Base-by-base conservation (phyloP, 2,888 invertebrate species). In the Drosophila crucigera region DNA sequence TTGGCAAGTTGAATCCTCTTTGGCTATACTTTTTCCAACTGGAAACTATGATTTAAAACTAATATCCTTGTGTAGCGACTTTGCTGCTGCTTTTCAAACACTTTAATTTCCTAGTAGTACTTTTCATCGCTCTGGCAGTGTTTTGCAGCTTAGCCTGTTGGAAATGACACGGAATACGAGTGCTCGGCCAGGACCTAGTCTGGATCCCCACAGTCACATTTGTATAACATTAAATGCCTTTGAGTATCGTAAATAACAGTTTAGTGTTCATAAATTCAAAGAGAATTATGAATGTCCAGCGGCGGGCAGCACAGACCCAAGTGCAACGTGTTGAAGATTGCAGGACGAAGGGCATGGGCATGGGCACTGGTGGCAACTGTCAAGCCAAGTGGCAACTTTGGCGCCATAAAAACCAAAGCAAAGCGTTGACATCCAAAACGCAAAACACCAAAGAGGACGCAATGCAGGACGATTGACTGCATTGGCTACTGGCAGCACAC, bases 211-310 rank as follows among this genome's bases (percentile, higher is more conserved):
- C 77, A 80, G 89, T 82, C 83, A 80, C 82, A 89, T 86, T 89
- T 87, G 81, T 84, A 80, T 80, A 82, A 79, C 85, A 84, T 86
- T 83, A 89, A 91, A 91, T 90, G 91, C 91, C 89, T 84, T 82
- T 82, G 89, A 86, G 90, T 89, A 89, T 91, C 91, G 90, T 91
- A 91, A 91, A 91, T 91, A 91, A 90, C 91, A 87, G 91, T 91
- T 90, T 90, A 91, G 91, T 90, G 91, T 90, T 86, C 90, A 91
- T 91, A 91, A 91, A 91, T 91, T 91, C 90, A 91, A 76, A 83
- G 87, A 90, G 91, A 91, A 90, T 91, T 91, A 91, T 91, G 91
- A 91, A 91, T 90, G 91, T 81, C 76, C 82, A 82, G 79, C 59
- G 78, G 72, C 81, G 31, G 52, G 37, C 62, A 50, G 49, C 30